A percentile compares a stretch with the other conserved stretches of the same genome.
Conservation (phyloP, 2,797 vertebrate genomes). For the Ceryle rudis region DNA sequence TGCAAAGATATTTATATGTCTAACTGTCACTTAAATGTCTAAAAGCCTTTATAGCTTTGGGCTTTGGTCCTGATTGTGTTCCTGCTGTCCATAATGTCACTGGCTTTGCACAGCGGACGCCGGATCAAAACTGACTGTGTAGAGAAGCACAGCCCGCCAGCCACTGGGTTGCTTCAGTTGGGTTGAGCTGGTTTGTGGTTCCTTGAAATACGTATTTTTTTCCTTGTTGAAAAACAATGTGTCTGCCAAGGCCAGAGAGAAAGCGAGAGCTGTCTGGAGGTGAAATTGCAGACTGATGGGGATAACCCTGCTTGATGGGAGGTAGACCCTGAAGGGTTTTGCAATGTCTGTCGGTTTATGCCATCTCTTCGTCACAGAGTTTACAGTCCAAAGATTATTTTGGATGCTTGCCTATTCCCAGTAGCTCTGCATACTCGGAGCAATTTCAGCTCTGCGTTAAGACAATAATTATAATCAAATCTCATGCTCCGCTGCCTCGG, state of each 20-base stretch:
- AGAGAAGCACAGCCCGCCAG: background rate
- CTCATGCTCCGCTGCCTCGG: constrained; percentile 33
- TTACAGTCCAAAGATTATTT: constrained; percentile 55
- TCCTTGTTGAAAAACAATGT: background rate
- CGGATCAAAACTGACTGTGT: fast-evolving
- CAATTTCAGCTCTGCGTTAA: constrained; percentile 51
- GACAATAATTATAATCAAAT: constrained; percentile 66
- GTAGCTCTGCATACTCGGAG: constrained; percentile 31
- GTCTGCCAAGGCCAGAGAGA: background rate
- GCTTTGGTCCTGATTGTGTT: background rate
- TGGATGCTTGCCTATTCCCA: constrained; percentile 67
- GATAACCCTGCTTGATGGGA: background rate
- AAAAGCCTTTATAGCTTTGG: background rate
- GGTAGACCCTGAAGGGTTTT: background rate
- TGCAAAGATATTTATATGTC: background rate
- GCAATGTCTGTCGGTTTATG: constrained; percentile 6
- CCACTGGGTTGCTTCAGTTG: background rate
- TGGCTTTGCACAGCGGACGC: background rate
- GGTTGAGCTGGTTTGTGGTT: background rate
- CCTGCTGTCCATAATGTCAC: background rate
- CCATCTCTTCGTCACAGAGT: constrained; percentile 26
- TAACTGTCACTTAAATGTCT: background rate
- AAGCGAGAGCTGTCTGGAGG: background rate
- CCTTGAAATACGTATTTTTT: background rate
- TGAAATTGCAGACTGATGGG: background rate